Percentiles rank a stretch among this genome's conserved stretches.
Evolutionary conservation across 2,888 invertebrate species (phyloP).

Genomic region (Serrognathus titanus): DNA sequence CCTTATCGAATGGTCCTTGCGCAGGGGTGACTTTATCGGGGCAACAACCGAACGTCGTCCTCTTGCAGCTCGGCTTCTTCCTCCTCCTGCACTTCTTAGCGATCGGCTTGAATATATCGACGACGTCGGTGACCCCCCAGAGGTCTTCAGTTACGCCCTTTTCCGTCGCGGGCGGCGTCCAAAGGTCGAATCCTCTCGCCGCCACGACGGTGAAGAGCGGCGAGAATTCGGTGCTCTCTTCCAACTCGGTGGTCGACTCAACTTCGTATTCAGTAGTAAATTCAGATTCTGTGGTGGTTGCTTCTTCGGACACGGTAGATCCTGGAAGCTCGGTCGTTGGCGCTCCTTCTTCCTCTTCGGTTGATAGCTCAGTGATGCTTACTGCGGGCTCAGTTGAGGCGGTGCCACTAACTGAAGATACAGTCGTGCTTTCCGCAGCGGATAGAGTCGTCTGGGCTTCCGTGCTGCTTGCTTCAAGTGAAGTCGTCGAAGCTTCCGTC

Average conservation of each 20-base stretch:
- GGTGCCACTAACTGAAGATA: neutral
- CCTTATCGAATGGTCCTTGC: constrained; percentile 77
- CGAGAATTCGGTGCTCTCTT: constrained; percentile 14
- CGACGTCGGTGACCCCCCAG: constrained; percentile 22
- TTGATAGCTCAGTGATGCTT: neutral
- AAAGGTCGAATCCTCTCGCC: constrained; percentile 29
- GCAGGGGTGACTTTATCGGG: constrained; percentile 74
- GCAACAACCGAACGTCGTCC: constrained; percentile 77
- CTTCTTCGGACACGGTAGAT: constrained; percentile 26
- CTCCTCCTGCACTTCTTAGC: constrained; percentile 58
- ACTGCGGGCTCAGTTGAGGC: neutral
- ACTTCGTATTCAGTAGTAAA: constrained; percentile 11
- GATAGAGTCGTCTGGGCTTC: neutral
- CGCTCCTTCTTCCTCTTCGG: neutral
- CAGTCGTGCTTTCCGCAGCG: neutral
- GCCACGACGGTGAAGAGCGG: neutral
- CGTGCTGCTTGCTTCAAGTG: neutral
- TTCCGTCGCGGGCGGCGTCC: constrained; percentile 37
- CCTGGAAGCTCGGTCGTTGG: constrained; percentile 11
- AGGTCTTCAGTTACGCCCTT: constrained; percentile 27
- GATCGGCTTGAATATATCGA: constrained; percentile 50
- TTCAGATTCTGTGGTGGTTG: neutral
- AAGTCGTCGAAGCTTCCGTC: constrained; percentile 9
- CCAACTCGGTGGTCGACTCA: constrained; percentile 23
- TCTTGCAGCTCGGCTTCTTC: constrained; percentile 58